Conservation (phyloP, 2,797 vertebrate genomes). For the Prionace glauca region DNA sequence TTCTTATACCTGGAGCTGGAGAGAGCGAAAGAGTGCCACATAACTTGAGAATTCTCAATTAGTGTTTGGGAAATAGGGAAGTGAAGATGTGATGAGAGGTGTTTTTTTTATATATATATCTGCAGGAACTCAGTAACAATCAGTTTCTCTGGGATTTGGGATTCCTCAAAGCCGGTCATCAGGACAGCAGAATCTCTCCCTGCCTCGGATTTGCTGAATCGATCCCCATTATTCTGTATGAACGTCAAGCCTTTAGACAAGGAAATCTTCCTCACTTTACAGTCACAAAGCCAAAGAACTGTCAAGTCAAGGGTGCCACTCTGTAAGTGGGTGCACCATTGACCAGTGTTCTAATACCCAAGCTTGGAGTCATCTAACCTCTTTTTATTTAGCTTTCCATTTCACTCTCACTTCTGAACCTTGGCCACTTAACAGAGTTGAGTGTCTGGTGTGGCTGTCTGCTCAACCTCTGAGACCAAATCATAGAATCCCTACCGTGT, state of each 20-base stretch:
- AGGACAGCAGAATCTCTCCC: background rate
- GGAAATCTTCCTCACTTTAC: background rate
- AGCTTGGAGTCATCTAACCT: background rate
- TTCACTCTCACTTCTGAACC: background rate
- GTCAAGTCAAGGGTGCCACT: background rate
- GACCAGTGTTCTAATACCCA: background rate
- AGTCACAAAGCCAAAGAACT: background rate
- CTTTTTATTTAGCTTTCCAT: background rate
- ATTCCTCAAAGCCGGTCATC: background rate
- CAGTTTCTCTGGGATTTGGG: background rate
- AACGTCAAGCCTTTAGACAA: background rate
- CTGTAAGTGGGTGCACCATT: background rate
- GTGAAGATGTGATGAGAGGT: background rate
- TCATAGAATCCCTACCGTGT: too few relatives aligned
- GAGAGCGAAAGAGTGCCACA: background rate
- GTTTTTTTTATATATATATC: background rate
- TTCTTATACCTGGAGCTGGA: background rate
- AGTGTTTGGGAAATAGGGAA: background rate
- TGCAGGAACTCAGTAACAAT: background rate
- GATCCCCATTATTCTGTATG: background rate
- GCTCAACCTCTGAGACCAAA: too few relatives aligned
- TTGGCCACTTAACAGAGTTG: background rate
- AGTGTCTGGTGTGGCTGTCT: too few relatives aligned
- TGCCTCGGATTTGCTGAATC: background rate
- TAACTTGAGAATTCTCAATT: background rate